Percentiles rank a stretch among this genome's conserved stretches.
Evolutionary conservation across 2,888 invertebrate genomes (phyloP).

Genomic region (Xylota sylvarum): DNA sequence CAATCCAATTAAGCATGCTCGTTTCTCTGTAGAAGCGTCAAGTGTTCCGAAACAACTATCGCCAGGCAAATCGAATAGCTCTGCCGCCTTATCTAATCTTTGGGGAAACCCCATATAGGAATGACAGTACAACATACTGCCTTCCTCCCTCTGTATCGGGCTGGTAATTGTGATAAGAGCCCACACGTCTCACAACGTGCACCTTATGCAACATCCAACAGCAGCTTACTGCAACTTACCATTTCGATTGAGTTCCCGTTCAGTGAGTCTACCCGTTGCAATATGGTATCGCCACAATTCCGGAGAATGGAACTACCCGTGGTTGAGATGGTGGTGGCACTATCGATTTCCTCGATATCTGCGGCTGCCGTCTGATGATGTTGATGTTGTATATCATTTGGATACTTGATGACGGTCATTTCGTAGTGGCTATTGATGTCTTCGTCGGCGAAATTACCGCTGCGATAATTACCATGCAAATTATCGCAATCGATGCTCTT

Average conservation of each 20-base stretch:
- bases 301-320: slow-evolving; percentile 33
- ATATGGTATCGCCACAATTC: slow-evolving; percentile 8
- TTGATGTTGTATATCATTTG: slow-evolving; percentile 41
- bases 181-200: slow-evolving; percentile 20
- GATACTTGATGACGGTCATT: slow-evolving; percentile 59
- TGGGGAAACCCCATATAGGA: background rate
- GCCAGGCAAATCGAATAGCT: background rate
- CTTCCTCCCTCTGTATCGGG: slow-evolving; percentile 10
- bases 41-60: slow-evolving; percentile 24
- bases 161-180: slow-evolving; percentile 34
- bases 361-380: slow-evolving; percentile 26
- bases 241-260: slow-evolving; percentile 73
- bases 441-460: slow-evolving; percentile 81
- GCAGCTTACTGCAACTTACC: slow-evolving; percentile 57
- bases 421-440: slow-evolving; percentile 42
- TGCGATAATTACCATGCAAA: slow-evolving; percentile 82
- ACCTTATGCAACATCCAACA: slow-evolving; percentile 24
- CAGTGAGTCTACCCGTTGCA: slow-evolving; percentile 58
- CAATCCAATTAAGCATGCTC: slow-evolving; percentile 20
- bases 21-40: slow-evolving; percentile 1
- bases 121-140: background rate
- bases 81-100: slow-evolving; percentile 21
- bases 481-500: slow-evolving; percentile 80
- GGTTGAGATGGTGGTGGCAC: slow-evolving; percentile 12
- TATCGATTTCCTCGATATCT: slow-evolving; percentile 48